Conservation (phyloP, 1,140 invertebrate genomes). For the Drosophila virilis region DNA sequence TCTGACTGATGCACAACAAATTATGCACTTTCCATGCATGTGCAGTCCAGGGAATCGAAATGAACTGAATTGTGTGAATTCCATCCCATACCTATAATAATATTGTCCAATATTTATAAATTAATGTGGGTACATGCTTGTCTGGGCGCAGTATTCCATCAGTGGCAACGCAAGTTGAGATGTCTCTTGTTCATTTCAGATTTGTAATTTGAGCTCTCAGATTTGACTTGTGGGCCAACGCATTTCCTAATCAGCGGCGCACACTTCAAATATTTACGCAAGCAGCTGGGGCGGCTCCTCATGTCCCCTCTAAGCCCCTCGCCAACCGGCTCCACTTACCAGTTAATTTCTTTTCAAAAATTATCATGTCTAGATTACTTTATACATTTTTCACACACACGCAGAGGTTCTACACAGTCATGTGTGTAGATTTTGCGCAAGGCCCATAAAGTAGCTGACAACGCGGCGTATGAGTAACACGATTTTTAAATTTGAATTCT, state of each 20-base stretch:
- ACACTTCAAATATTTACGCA: conserved; percentile 30
- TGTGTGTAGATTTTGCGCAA: conserved; percentile 34
- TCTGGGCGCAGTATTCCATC: neutral
- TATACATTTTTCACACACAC: conserved; percentile 15
- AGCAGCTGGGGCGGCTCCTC: conserved; percentile 5
- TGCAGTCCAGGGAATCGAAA: no score
- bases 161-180: neutral
- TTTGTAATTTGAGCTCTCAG: no score
- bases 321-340: neutral
- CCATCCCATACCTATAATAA: no score
- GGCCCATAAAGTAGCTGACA: conserved; percentile 22
- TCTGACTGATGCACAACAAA: no score
- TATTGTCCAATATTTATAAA: no score
- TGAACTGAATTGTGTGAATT: no score
- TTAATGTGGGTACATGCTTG: neutral
- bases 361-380: conserved; percentile 36
- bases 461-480: conserved; percentile 43
- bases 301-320: neutral
- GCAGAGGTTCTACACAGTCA: conserved; percentile 2
- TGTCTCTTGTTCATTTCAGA: neutral
- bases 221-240: neutral
- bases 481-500: conserved; percentile 23
- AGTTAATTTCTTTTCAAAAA: conserved; percentile 13
- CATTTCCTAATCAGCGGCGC: conserved; percentile 27
- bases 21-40: no score